Percentiles rank a stretch among this genome's conserved stretches.
These are phyloP conservation scores for Siderastrea siderea DNA, from an alignment of 92 coral and sea anemone genomes.

Conservation along the genomic window DNA sequence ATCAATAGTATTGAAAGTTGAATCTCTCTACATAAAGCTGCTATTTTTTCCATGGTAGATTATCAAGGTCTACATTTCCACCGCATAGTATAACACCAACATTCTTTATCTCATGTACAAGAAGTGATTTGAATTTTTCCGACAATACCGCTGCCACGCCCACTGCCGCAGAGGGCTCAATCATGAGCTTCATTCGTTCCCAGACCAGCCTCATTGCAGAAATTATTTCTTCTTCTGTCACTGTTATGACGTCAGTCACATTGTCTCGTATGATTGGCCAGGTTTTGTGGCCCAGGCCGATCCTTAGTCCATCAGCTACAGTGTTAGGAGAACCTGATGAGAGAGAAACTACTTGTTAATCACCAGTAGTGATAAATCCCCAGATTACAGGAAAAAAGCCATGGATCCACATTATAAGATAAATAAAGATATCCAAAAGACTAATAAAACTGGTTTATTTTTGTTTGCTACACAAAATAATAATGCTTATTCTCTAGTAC, in stretches of 20 bases:
- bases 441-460: no score
- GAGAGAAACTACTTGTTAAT: neutral
- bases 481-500: no score
- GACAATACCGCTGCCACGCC: slow-evolving; percentile 94
- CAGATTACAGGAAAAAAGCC: no score
- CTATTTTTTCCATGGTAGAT: slow-evolving; percentile 83
- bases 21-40: no score
- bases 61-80: slow-evolving; percentile 93
- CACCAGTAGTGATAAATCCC: no score
- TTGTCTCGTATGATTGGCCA: slow-evolving; percentile 97
- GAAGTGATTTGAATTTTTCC: slow-evolving; percentile 75
- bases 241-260: slow-evolving; percentile 95
- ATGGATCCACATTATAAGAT: no score
- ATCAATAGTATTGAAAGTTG: neutral
- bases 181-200: slow-evolving; percentile 97
- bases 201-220: slow-evolving; percentile 91
- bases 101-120: slow-evolving; percentile 62
- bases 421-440: no score
- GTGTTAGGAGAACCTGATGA: slow-evolving; percentile 91
- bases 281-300: slow-evolving; percentile 84
- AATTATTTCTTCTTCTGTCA: slow-evolving; percentile 91
- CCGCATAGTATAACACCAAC: slow-evolving; percentile 94
- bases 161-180: slow-evolving; percentile 99
- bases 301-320: slow-evolving; percentile 94
- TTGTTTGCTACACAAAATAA: no score